Percentiles rank a stretch among this genome's conserved stretches.
Conservation (phyloP, 2,888 invertebrate genomes). For the Parnassius orleans region DNA sequence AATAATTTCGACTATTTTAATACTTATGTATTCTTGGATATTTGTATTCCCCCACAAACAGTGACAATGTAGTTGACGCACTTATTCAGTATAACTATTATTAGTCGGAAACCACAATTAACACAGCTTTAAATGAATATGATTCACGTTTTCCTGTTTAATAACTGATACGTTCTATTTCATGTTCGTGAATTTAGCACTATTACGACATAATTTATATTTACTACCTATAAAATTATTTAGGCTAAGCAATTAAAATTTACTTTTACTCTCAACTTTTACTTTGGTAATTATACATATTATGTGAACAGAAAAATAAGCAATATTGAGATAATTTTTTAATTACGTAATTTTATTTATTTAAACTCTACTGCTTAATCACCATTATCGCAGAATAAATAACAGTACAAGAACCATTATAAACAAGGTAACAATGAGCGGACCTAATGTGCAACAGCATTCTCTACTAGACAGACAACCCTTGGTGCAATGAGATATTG, state of each 20-base stretch:
- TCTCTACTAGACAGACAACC: neutral
- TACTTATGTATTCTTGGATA: too few relatives aligned
- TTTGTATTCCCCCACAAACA: too few relatives aligned
- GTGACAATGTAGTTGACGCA: neutral
- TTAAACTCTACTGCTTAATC: too few relatives aligned
- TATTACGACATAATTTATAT: neutral
- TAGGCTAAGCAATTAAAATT: neutral
- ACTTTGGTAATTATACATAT: neutral
- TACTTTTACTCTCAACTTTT: neutral
- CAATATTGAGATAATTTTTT: too few relatives aligned
- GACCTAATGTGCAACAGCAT: neutral
- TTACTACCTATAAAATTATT: too few relatives aligned
- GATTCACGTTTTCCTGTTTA: slow-evolving; percentile 19
- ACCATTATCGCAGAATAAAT: too few relatives aligned
- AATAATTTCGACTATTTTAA: too few relatives aligned
- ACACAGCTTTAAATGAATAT: slow-evolving; percentile 20
- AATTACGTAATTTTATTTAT: too few relatives aligned
- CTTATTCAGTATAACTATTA: neutral
- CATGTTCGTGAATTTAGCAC: neutral
- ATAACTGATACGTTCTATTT: neutral
- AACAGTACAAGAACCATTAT: too few relatives aligned
- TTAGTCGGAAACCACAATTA: slow-evolving; percentile 23
- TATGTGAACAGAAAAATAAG: too few relatives aligned
- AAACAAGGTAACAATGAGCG: too few relatives aligned
- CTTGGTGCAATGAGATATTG: neutral